Percentiles rank a stretch among this genome's conserved stretches.
These are phyloP conservation scores for Larimichthys polyactis DNA, from an alignment of 2,113 vertebrate genomes.

Conservation along the genomic window DNA sequence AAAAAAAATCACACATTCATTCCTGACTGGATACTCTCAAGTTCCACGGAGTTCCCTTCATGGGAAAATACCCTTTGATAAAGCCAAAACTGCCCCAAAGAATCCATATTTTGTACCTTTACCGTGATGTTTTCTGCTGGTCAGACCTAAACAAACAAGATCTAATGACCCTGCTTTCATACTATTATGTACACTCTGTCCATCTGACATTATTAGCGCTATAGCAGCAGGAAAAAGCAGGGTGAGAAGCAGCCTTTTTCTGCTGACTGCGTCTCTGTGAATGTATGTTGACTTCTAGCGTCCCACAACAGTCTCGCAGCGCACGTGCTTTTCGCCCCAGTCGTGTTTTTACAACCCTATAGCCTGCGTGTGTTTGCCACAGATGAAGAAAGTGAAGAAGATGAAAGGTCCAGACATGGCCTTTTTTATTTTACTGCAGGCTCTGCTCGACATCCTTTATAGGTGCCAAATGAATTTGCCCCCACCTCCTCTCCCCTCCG, in stretches of 20 bases:
- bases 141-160: slow-evolving; percentile 1
- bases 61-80: slow-evolving; percentile 7
- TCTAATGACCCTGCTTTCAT: slow-evolving; percentile 23
- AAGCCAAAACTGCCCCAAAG: not conserved
- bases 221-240: not conserved
- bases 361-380: slow-evolving; percentile 6
- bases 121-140: not conserved
- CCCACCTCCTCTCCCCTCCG: not conserved
- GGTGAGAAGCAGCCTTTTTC: not conserved
- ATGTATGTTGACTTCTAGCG: not conserved
- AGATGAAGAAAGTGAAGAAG: slow-evolving; percentile 43
- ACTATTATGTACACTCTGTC: slow-evolving; percentile 23
- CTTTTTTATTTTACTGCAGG: slow-evolving; percentile 49
- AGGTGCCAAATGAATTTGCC: slow-evolving; percentile 42
- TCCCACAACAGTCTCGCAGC: slow-evolving; percentile 2
- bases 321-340: not conserved
- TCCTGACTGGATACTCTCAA: slow-evolving; percentile 28
- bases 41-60: slow-evolving; percentile 13
- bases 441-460: slow-evolving; percentile 51
- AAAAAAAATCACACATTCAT: slow-evolving; percentile 40
- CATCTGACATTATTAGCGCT: slow-evolving; percentile 28
- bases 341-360: not conserved
- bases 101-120: not conserved
- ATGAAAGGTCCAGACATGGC: slow-evolving; percentile 57
- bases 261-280: not conserved